These are phyloP conservation scores for Petrolisthes cinctipes DNA, from an alignment of 2,888 invertebrate genomes.

Conservation along the genomic window DNA sequence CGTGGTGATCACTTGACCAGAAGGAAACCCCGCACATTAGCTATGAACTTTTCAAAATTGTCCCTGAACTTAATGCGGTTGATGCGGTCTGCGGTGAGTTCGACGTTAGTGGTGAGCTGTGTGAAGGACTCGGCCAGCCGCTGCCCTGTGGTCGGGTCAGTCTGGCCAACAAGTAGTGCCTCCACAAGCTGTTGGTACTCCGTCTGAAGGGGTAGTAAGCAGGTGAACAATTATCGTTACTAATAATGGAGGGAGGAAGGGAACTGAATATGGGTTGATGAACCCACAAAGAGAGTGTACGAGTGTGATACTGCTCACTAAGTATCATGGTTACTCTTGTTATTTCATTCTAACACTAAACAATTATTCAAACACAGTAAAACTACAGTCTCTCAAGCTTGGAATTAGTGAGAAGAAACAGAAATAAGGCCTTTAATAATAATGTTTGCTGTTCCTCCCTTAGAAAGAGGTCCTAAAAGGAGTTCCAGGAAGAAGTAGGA, in stretches of 20 bases:
- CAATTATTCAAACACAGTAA: too few species aligned
- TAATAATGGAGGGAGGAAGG: too few species aligned
- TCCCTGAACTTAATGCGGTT: conserved; percentile 80
- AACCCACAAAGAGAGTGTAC: neutral
- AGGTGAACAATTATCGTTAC: neutral
- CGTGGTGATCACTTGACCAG: conserved; percentile 71
- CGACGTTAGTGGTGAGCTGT: conserved; percentile 77
- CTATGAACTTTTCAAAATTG: conserved; percentile 84
- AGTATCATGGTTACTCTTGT: neutral
- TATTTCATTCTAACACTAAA: too few species aligned
- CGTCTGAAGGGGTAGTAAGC: conserved; percentile 69
- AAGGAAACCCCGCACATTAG: conserved; percentile 78
- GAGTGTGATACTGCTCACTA: neutral
- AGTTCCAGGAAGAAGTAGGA: too few species aligned
- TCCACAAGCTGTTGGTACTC: conserved; percentile 77
- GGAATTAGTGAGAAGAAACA: too few species aligned
- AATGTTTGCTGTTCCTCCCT: too few species aligned
- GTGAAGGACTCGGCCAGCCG: conserved; percentile 81
- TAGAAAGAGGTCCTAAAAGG: too few species aligned
- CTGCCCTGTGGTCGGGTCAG: conserved; percentile 78
- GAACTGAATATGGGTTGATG: too few species aligned
- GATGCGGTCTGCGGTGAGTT: conserved; percentile 76
- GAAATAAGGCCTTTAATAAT: too few species aligned
- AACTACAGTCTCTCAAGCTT: too few species aligned
- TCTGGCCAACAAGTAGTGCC: conserved; percentile 75